Evolutionary conservation across 2,797 vertebrate species (phyloP), one percentile per base, ranked within the genome.

Genomic region (Schizopygopsis malacanthus): DNA sequence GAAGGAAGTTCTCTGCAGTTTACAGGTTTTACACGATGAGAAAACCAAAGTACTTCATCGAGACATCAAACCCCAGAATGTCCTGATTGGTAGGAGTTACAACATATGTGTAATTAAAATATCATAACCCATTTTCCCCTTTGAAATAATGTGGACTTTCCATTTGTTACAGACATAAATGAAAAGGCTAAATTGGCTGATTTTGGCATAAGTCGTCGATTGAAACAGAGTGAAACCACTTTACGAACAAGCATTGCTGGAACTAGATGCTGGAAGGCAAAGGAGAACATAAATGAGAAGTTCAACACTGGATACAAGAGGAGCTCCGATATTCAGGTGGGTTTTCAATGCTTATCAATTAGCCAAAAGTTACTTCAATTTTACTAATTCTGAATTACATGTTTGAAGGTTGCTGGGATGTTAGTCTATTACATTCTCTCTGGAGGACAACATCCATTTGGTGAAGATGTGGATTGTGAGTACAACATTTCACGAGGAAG

Each of bases 31-130:
- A 86, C 93, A 95, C 67, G 59, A 79, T 75, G 22, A 50, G 4
- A 18, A 59, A 0, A 90, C 89, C 39, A 90, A 61, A 73, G 91
- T 94, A 63, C 83, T 95, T 1, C 94, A 95, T 22, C 83, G 93
- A 0, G 94, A 95, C 82, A 87, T 94, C 33, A 95, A 94, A 90
- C 94, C 95, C 10, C 92, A 92, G 83, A 95, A 95, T 79, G 91
- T 95, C 88, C 84, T 95, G 43, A 94, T 94, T 3, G 94, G 94
- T 95, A 85, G 87, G 90, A 86, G 0, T n/a, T 54, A 1, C 28
- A 59, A 0, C 28, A 5, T 52, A 50, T 39, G 37, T 15, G 25
- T 10, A 70, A 75, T 1, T 43, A 1, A 33, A 33, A 2, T 2
- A 33, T 33, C 28, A 33, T 33, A 33, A 33, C 28, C 28, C 28